Base-by-base conservation (phyloP, 1,140 invertebrate genomes). In the Eupeodes corollae region DNA sequence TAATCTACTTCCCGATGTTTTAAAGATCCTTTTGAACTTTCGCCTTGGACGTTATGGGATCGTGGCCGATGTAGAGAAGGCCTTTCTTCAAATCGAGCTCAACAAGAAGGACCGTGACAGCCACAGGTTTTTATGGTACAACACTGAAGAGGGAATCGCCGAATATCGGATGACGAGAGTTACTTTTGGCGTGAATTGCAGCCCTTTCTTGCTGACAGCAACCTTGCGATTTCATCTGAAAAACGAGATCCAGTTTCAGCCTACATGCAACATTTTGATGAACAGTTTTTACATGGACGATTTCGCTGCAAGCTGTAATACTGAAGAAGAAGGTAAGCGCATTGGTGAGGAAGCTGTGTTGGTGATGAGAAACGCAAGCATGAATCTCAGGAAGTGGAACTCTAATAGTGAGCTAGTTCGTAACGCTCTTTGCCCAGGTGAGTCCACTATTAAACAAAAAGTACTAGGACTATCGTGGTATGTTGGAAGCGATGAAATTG, bases 161-260 rank as follows among this genome's bases (percentile, higher is more conserved):
- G 34, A 35, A 19, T 46, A 15, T 37, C 44, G 44, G 18, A 46
- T 46, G 44, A 37, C 44, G 15, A 35, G 44, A 37, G 33, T 46
- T 19, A 46, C 44, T 10, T 41, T 41, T 41, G 39, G 39, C 8
- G 39, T 41, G 15, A 41, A 11, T 10, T 11, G 32, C 13, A 44
- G 43, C 16, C 31, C 21, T 14, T 44, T 33, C 16, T 44, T 33
- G 16, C 18, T 33, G 15, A 14, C 32, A n/a, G 9, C 43, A 6
- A 44, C 31, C 6, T 14, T 16, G 26, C n/a, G 16, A 35, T 12
- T 35, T 37, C 15, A 10, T 41, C 12, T 10, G 11, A 9, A 10
- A 41, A 16, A 41, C 9, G 16, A 9, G 11, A 41, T 15, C 39
- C 12, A 9, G 16, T 41, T 13, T 41, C 9, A 15, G 10, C 9